Percentiles rank a stretch among this genome's conserved stretches.
phyloP scores from a whole-genome alignment of 1,140 invertebrate genomes.

The Ips nitidus region DNA sequence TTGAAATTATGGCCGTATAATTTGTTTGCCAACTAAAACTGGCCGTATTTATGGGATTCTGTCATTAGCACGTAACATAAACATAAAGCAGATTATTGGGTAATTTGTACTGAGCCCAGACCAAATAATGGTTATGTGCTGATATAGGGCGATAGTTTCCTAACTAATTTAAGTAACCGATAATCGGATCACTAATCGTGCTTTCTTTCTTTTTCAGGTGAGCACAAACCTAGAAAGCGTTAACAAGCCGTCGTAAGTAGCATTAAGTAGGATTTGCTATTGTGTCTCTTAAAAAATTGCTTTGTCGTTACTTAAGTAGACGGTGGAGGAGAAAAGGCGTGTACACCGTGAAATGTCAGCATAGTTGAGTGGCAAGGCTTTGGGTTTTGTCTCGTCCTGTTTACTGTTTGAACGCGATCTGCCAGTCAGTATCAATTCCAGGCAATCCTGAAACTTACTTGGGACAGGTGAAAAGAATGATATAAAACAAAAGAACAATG shows the following conservation, averaged over 20 bases:
- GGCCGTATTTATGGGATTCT: slow-evolving; percentile 12
- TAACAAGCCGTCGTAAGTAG: neutral
- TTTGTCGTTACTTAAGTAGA: too few species aligned
- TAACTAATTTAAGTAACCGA: neutral
- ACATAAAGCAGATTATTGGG: slow-evolving; percentile 17
- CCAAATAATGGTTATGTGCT: neutral
- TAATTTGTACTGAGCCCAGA: slow-evolving; percentile 8
- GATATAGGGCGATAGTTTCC: neutral
- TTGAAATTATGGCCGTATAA: slow-evolving; percentile 15
- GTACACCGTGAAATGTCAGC: too few species aligned
- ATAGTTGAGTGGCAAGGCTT: too few species aligned
- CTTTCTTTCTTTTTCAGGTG: neutral
- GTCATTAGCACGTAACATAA: slow-evolving; percentile 24
- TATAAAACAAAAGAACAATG: too few species aligned
- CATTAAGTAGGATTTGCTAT: neutral
- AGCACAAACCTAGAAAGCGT: neutral
- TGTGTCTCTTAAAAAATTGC: neutral
- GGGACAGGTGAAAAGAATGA: too few species aligned
- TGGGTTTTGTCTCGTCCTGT: too few species aligned
- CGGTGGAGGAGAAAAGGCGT: too few species aligned
- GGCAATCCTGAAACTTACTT: too few species aligned
- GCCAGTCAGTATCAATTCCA: too few species aligned
- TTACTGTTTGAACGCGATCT: too few species aligned
- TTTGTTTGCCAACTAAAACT: slow-evolving; percentile 10
- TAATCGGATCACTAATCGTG: too few species aligned